Base-by-base conservation (phyloP, 2,888 invertebrate genomes). In the Acanthosoma haemorrhoidale region DNA sequence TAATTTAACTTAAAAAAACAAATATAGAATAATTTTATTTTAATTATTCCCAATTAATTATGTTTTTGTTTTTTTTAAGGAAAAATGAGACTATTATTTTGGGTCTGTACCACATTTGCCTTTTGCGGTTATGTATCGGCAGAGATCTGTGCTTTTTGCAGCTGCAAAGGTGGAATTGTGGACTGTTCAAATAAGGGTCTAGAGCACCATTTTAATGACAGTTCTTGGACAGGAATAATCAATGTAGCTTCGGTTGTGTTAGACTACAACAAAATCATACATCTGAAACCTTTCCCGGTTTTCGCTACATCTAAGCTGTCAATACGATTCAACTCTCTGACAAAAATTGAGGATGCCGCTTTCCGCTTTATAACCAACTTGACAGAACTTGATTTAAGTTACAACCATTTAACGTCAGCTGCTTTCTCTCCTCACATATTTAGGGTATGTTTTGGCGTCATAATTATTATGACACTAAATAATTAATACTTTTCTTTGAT, bases 331-430 rank as follows among this genome's bases (percentile, higher is more conserved):
- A 90, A 89, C 78, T 80, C 80, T 51, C 88, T 92, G n/a, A 81
- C 80, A 4, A 78, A 77, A 25, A 88, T 92, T 60, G 84, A 84
- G 5, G 79, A 82, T 13, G 82, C 81, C 0, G 86, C 87, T 16
- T 92, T 92, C 77, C 81, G 80, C 71, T 83, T 86, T 71, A 79
- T 92, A 8, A 83, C 83, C 58, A 81, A 84, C 58, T 82, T 92
- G 78, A 81, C 81, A 0, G 83, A 83, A 2, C 77, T 93, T 58
- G 88, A 91, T 78, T 79, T 93, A 73, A 89, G 89, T 70, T 79
- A 87, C 72, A 92, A 92, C 75, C 81, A 85, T 57, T 79, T 92
- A 21, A 85, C 84, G 0, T 79, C 84, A 0, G 85, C 84, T 1
- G 80, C 79, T 0, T 78, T 92, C 2, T 80, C 80, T 71, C 89